Conservation (phyloP, 2,113 vertebrate genomes). For the Pyxicephalus adspersus region DNA sequence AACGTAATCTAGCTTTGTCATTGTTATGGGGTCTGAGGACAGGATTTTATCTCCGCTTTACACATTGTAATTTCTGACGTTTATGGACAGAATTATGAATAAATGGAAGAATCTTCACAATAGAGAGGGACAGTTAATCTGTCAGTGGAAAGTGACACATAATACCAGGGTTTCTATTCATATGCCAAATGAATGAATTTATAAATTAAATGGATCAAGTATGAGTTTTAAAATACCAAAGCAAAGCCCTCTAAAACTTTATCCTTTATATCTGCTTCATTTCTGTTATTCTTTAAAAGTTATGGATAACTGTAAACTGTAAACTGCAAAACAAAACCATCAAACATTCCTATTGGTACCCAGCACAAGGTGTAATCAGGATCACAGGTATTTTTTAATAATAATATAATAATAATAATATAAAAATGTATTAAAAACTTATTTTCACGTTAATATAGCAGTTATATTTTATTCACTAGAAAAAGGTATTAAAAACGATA, state of each 20-base stretch:
- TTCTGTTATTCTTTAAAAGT: too few relatives aligned
- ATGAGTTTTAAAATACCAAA: neutral
- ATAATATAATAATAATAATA: too few relatives aligned
- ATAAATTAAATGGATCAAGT: neutral
- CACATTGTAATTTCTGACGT: slow-evolving; percentile 55
- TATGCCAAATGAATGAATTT: slow-evolving; percentile 26
- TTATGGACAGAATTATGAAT: slow-evolving; percentile 53
- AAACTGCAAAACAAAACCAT: too few relatives aligned
- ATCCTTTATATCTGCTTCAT: too few relatives aligned
- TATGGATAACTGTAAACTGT: too few relatives aligned
- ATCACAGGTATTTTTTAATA: too few relatives aligned
- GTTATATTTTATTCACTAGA: too few relatives aligned
- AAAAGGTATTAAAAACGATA: too few relatives aligned
- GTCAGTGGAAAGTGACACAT: slow-evolving; percentile 21
- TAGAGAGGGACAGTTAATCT: neutral
- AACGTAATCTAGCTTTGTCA: slow-evolving; percentile 49
- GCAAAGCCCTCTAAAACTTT: neutral
- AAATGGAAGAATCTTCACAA: slow-evolving; percentile 35
- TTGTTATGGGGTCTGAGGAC: slow-evolving; percentile 45
- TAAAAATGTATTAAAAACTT: too few relatives aligned
- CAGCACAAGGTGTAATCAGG: too few relatives aligned
- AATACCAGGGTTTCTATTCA: slow-evolving; percentile 33
- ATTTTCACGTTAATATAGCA: too few relatives aligned
- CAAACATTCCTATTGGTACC: too few relatives aligned
- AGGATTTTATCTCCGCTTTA: slow-evolving; percentile 50